These are phyloP conservation scores for Tenualosa ilisha DNA, from an alignment of 2,797 vertebrate genomes.

Conservation along the genomic window DNA sequence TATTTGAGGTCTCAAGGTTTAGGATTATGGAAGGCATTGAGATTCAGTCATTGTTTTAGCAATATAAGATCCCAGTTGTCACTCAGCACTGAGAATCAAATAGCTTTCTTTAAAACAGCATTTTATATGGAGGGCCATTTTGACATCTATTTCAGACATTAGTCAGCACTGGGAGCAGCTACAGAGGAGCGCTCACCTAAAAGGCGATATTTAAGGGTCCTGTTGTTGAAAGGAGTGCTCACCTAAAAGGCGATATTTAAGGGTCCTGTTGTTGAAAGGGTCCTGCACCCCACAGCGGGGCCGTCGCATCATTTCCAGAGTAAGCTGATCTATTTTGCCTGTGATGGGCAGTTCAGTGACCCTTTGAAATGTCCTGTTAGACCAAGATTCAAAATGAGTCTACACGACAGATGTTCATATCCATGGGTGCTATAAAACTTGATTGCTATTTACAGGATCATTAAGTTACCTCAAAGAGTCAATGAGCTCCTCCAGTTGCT, in stretches of 20 bases:
- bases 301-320: conserved; percentile 73
- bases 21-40: no score
- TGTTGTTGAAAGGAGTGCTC: no score
- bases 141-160: no score
- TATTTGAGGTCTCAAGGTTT: no score
- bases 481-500: conserved; percentile 65
- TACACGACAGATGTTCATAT: not conserved
- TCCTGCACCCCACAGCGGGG: conserved; percentile 84
- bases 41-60: not conserved
- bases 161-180: not conserved
- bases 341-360: conserved; percentile 70
- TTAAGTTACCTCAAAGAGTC: conserved; percentile 73
- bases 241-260: conserved; percentile 77
- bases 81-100: not conserved
- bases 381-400: not conserved
- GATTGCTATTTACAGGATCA: not conserved
- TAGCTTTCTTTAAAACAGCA: not conserved
- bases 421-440: not conserved
- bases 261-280: conserved; percentile 70
- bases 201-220: no score
- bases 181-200: conserved; percentile 54
- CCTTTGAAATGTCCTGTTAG: conserved; percentile 78
- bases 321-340: conserved; percentile 71
- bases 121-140: no score
- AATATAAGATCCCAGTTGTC: not conserved